Base-by-base conservation (phyloP, 2,888 invertebrate species). In the Meteorus colon region DNA sequence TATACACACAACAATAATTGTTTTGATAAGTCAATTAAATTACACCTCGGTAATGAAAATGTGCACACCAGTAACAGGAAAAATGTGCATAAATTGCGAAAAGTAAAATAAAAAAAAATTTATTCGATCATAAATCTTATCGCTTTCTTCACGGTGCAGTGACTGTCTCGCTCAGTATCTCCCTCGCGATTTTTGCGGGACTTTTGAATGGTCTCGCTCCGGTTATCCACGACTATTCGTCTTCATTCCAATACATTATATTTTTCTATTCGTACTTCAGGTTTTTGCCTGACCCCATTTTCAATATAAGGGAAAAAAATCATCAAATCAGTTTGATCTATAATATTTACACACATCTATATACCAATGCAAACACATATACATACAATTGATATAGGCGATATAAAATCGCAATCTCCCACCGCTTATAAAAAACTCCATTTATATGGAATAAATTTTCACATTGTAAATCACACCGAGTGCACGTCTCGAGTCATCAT, bases 181-280 rank as follows among this genome's bases (percentile, higher is more conserved):
- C 72, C 65, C 75, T 63, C 71, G 69, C 74, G 75, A 79, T 77
- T 77, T 79, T 74, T 55, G 55, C 55, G 55, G 55, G 19, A 55
- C 55, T 55, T 55, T 55, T 55, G 55, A 72, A 73, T 77, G 68
- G 79, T 79, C 74, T 77, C 78, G 77, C 79, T 79, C 77, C 79
- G 79, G 73, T 79, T 79, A 79, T 76, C 72, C 71, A 77, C 66
- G 73, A 75, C 79, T 79, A 37, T 75, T 77, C 72, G 19, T 24
- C 19, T 55, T 55, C 19, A 55, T 55, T 55, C 55, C 55, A 10
- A 55, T 19, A 69, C 74, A 77, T 65, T 74, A 71, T 77, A 66
- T 77, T 74, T 19, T 55, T 19, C 19, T 55, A 19, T 8, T 19
- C 55, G n/a, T n/a, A 8, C n/a, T n/a, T 48, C 48, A 24, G n/a